These are phyloP conservation scores for Gastrophysa polygoni DNA, from an alignment of 2,888 invertebrate species.

Conservation along the genomic window DNA sequence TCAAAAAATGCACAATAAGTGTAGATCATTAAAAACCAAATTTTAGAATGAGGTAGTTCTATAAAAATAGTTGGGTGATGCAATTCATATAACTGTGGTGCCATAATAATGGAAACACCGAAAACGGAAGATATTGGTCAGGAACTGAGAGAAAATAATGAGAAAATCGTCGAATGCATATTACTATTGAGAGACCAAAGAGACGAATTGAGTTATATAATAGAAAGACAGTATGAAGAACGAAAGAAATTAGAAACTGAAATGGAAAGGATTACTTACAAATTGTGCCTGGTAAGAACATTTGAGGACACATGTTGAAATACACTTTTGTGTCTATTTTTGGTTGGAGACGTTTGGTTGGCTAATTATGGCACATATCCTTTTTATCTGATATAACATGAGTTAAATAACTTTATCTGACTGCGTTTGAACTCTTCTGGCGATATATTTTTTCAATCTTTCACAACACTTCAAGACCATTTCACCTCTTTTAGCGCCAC, in stretches of 20 bases:
- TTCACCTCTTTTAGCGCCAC: too few species aligned
- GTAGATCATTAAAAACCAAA: neutral
- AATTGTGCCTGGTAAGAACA: constrained; percentile 46
- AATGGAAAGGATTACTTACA: constrained; percentile 52
- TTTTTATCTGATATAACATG: too few species aligned
- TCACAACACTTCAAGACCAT: too few species aligned
- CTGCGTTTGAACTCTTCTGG: too few species aligned
- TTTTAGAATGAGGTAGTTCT: neutral
- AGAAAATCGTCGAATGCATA: constrained; percentile 48
- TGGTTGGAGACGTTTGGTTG: too few species aligned
- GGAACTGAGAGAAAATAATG: constrained; percentile 45
- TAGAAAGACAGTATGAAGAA: constrained; percentile 50
- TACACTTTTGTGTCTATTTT: too few species aligned
- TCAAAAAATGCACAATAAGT: neutral
- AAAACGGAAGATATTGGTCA: constrained; percentile 32
- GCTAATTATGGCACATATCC: too few species aligned
- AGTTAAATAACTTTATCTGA: too few species aligned
- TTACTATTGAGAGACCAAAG: constrained; percentile 45
- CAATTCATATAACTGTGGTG: neutral
- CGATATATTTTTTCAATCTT: too few species aligned
- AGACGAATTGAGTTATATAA: constrained; percentile 46
- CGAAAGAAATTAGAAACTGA: constrained; percentile 46
- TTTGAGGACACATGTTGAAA: constrained; percentile 5
- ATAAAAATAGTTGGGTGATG: neutral
- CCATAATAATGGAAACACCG: neutral